A percentile compares a stretch with the other conserved stretches of the same genome.
These are phyloP conservation scores for Rhagium mordax DNA, from an alignment of 2,888 invertebrate species.

Conservation along the genomic window DNA sequence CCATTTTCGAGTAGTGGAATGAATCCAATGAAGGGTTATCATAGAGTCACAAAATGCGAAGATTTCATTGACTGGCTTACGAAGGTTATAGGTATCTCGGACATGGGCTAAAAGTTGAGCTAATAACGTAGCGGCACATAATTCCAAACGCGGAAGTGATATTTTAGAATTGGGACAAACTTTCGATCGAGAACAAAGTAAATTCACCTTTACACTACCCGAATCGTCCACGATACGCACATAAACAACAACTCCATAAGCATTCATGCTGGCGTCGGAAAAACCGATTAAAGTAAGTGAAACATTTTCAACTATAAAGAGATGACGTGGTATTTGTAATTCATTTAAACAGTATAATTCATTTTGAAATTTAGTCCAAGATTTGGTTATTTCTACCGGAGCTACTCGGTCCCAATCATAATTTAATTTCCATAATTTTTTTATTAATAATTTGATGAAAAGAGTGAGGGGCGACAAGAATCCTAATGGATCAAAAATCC, in stretches of 20 bases:
- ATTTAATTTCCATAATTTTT: conserved; percentile 13
- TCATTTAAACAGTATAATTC: no score
- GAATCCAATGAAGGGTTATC: neutral
- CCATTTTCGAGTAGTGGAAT: neutral
- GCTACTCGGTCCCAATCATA: conserved; percentile 1
- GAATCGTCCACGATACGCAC: neutral
- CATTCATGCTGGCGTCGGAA: neutral
- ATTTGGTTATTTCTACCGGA: neutral
- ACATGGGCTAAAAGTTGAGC: conserved; percentile 1
- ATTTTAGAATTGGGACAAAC: neutral
- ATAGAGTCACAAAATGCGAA: neutral
- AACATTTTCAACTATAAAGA: neutral
- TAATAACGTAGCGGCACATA: neutral
- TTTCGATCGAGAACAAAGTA: neutral
- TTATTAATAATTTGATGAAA: conserved; percentile 28
- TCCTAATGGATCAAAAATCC: conserved; percentile 35
- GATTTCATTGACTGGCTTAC: neutral
- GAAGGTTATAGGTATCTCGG: neutral
- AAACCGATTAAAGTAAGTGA: neutral
- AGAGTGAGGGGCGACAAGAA: conserved; percentile 32
- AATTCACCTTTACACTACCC: neutral
- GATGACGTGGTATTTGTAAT: neutral
- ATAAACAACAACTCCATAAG: neutral
- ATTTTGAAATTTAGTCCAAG: neutral
- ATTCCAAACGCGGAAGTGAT: conserved; percentile 4